phyloP scores from a whole-genome alignment of 2,797 vertebrate genomes.

The Artibeus jamaicensis region DNA sequence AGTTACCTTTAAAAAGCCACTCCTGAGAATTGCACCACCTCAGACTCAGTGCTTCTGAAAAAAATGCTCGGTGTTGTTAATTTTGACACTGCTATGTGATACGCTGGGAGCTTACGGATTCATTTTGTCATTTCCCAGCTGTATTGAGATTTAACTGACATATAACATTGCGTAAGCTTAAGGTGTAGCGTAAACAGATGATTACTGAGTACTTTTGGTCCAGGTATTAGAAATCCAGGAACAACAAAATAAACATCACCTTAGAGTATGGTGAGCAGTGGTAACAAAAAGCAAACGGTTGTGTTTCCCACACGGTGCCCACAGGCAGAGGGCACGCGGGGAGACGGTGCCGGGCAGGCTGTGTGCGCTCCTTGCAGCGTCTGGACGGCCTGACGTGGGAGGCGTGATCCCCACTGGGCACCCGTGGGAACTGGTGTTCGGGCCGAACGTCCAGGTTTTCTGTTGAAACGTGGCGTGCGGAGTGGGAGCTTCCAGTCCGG shows the following conservation, averaged over 20 bases:
- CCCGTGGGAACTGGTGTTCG: neutral
- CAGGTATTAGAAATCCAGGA: neutral
- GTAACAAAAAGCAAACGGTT: no score
- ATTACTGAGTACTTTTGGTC: neutral
- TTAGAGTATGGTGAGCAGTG: neutral
- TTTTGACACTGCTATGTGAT: neutral
- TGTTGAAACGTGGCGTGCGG: no score
- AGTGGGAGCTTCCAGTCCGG: neutral
- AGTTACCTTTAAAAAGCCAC: neutral
- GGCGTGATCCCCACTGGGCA: neutral
- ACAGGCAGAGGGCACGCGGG: no score
- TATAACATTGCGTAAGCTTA: no score
- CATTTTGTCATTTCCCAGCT: neutral
- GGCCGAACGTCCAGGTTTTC: neutral
- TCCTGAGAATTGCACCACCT: neutral
- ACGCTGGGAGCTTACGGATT: neutral
- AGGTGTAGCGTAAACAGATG: neutral
- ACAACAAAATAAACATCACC: neutral
- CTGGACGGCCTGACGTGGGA: no score
- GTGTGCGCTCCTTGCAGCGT: no score
- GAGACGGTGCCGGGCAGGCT: no score
- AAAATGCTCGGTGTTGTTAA: neutral
- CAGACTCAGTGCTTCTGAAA: neutral
- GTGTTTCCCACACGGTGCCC: neutral
- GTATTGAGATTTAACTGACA: neutral